Percentiles rank a stretch among this genome's conserved stretches.
phyloP scores from a whole-genome alignment of 2,797 vertebrate species.

The Peromyscus attwateri region DNA sequence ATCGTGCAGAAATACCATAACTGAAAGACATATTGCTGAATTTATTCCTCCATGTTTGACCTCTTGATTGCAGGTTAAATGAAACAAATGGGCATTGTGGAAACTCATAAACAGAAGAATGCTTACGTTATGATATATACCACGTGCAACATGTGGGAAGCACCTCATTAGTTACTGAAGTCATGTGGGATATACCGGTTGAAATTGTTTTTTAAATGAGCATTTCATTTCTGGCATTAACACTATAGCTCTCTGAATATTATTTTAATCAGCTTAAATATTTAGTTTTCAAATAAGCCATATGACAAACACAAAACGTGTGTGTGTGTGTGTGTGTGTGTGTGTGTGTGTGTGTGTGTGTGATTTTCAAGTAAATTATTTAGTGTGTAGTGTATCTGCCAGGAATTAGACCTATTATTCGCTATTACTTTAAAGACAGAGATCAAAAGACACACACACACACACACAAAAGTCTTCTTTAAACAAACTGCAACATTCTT shows the following conservation, averaged over 20 bases:
- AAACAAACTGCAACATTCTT: background rate
- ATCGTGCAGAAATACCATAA: slow-evolving; percentile 63
- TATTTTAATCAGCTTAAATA: slow-evolving; percentile 48
- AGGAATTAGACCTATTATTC: background rate
- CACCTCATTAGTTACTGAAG: background rate
- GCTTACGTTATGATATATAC: slow-evolving; percentile 41
- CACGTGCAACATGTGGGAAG: background rate
- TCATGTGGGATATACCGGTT: background rate
- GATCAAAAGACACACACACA: background rate
- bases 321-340: too few relatives aligned
- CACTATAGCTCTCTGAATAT: background rate
- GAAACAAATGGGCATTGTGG: background rate
- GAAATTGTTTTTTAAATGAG: background rate
- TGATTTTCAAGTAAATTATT: background rate
- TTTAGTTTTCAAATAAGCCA: slow-evolving; percentile 43
- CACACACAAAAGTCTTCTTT: background rate
- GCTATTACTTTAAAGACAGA: slow-evolving; percentile 16
- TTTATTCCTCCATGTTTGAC: slow-evolving; percentile 46
- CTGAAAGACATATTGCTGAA: slow-evolving; percentile 50
- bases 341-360: too few relatives aligned
- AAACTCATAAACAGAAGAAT: slow-evolving; percentile 33
- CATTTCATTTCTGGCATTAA: slow-evolving; percentile 42
- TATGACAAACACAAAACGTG: background rate
- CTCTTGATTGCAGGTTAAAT: slow-evolving; percentile 34
- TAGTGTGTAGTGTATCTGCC: background rate